Evolutionary conservation across 2,113 vertebrate species (phyloP), one percentile per base, ranked within the genome.

Genomic region (Hymenochirus boettgeri): DNA sequence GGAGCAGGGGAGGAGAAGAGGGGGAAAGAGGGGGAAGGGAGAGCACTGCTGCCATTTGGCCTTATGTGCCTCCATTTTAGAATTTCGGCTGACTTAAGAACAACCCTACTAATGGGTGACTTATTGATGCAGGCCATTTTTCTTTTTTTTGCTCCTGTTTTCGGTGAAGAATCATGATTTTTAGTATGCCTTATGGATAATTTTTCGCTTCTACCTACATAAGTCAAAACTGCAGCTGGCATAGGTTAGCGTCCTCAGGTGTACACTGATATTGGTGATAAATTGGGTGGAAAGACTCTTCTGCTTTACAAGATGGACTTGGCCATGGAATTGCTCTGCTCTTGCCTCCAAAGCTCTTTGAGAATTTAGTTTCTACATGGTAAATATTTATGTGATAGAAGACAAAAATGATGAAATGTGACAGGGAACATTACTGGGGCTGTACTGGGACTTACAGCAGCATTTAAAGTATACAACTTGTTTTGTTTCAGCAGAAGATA

Each of bases 381-480:
- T 13, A 31, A 60, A 42, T 58, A 46, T 66, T 67, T 29, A 23
- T 67, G 47, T 66, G 64, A 66, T 31, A 57, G 55, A 67, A 57
- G 56, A 47, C 52, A 57, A 67, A 42, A 29, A 52, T 67, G 56
- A 67, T 67, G 13, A 46, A 59, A 71, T 77, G 77, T 79, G 82
- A 84, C 80, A 81, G 69, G 71, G 71, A 74, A 77, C 72, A 72
- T 77, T 77, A 77, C 63, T 76, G 61, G 48, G 12, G 1, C 37
- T 50, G 75, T 70, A 65, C n/a, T 7, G 31, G 61, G 72, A 29
- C 64, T 69, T 72, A 72, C 74, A 79, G 75, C 47, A 23, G 24
- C 53, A 47, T 24, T 45, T 22, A 67, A 60, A 67, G 31, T 67
- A 56, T 53, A 35, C 24, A 60, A 33, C 33, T 53, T 67, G 65